A percentile compares a stretch with the other conserved stretches of the same genome.
Conservation (phyloP, 2,113 vertebrate species). For the Oceanodroma tethys region DNA sequence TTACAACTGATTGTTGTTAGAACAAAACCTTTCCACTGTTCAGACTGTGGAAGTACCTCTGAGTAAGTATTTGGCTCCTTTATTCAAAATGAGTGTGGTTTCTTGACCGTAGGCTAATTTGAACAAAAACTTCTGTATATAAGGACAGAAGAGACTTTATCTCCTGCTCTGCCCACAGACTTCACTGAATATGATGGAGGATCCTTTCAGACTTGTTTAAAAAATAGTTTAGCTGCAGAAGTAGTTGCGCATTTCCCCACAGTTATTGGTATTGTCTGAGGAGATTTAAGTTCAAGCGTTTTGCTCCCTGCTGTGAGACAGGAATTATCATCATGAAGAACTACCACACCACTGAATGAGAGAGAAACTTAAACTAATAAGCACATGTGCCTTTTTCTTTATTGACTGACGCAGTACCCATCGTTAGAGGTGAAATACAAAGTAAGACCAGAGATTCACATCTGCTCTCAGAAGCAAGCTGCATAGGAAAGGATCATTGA, state of each 20-base stretch:
- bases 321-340: background rate
- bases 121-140: background rate
- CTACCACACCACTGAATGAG: background rate
- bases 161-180: background rate
- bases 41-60: background rate
- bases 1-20: background rate
- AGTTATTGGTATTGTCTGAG: background rate
- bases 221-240: background rate
- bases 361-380: background rate
- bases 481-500: background rate
- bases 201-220: background rate
- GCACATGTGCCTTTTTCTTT: accelerated
- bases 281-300: background rate
- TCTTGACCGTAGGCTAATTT: background rate
- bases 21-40: background rate
- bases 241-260: background rate
- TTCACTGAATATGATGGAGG: background rate
- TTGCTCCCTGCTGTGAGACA: background rate
- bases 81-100: background rate
- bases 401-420: background rate
- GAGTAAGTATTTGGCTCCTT: background rate
- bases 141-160: background rate
- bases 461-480: background rate
- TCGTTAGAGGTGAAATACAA: background rate
- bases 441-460: background rate